A percentile compares a stretch with the other conserved stretches of the same genome.
Evolutionary conservation across 2,888 invertebrate species (phyloP).

Genomic region (Dynastes maya): DNA sequence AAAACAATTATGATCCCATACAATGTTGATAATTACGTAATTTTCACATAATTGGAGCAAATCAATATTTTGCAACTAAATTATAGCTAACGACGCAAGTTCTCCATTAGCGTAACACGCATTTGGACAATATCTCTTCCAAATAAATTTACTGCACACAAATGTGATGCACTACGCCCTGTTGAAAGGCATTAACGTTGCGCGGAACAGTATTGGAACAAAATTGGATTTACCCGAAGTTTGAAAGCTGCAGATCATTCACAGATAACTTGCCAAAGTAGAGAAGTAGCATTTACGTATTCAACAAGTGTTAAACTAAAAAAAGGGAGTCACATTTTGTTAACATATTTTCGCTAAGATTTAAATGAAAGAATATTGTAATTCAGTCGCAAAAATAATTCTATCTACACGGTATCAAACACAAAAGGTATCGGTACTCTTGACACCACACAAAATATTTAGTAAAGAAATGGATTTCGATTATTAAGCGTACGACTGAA

Average conservation of each 20-base stretch:
- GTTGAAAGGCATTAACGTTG: conserved; percentile 7
- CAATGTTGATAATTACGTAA: neutral
- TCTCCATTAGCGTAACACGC: conserved; percentile 7
- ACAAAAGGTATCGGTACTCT: too few relatives aligned
- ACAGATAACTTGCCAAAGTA: neutral
- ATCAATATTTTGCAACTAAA: conserved; percentile 6
- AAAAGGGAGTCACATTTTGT: too few relatives aligned
- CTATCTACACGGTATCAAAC: too few relatives aligned
- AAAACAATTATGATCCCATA: too few relatives aligned
- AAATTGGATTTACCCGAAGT: conserved; percentile 24
- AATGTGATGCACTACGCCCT: neutral
- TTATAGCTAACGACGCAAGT: neutral
- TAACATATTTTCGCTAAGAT: too few relatives aligned
- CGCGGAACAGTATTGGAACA: conserved; percentile 5
- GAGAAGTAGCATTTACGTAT: neutral
- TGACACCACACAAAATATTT: too few relatives aligned
- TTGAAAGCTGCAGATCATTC: conserved; percentile 30
- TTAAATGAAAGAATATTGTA: too few relatives aligned
- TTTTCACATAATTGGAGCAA: neutral
- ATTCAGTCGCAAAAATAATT: too few relatives aligned
- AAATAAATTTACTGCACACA: conserved; percentile 22
- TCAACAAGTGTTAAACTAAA: neutral
- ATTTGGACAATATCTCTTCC: conserved; percentile 16
- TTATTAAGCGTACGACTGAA: too few relatives aligned
- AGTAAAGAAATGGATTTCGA: too few relatives aligned